Base-by-base conservation (phyloP, 2,113 vertebrate genomes). In the Talpa occidentalis region DNA sequence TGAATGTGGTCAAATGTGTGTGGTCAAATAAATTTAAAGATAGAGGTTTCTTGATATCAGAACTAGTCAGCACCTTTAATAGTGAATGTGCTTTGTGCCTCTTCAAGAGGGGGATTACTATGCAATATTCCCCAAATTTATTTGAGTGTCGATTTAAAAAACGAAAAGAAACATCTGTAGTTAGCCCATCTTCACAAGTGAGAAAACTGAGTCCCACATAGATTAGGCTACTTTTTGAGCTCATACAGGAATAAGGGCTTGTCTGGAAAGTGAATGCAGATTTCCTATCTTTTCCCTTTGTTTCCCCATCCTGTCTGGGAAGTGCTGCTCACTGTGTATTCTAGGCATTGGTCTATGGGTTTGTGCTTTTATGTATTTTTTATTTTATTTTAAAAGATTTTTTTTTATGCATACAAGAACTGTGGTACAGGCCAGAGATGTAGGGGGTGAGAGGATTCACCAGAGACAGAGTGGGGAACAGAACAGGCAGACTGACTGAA, bases 291-390 rank as follows among this genome's bases (percentile, higher is more conserved):
- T 74, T 37, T 28, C 42, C 19, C 1, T 59, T 37, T 42, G 2
- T 64, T 59, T 83, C 28, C 24, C 56, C 2, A 1, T 52, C 69
- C 40, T 28, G 24, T 10, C 30, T 44, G 1, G 77, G 30, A n/a
- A 26, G 24, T 40, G 1, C 14, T 19, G 47, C 19, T 44, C 32
- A 47, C 52, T 60, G 10, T 21, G 32, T 32, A 22, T 73, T 40
- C 2, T 28, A 1, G 14, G n/a, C 0, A 1, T 15, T 30, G 22
- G 17, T 22, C 35, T 54, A 10, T 40, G 5, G 30, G 83, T 67
- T 10, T 56, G 4, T 64, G 15, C 7, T 15, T 56, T 2, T 67
- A 81, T n/a, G n/a, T n/a, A n/a, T n/a, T n/a, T n/a, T n/a, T n/a
- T n/a, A n/a, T n/a, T n/a, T n/a, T n/a, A n/a, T n/a, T n/a, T n/a